Percentiles rank a stretch among this genome's conserved stretches.
phyloP scores from a whole-genome alignment of 2,113 vertebrate genomes.

The Stigmatopora nigra region DNA sequence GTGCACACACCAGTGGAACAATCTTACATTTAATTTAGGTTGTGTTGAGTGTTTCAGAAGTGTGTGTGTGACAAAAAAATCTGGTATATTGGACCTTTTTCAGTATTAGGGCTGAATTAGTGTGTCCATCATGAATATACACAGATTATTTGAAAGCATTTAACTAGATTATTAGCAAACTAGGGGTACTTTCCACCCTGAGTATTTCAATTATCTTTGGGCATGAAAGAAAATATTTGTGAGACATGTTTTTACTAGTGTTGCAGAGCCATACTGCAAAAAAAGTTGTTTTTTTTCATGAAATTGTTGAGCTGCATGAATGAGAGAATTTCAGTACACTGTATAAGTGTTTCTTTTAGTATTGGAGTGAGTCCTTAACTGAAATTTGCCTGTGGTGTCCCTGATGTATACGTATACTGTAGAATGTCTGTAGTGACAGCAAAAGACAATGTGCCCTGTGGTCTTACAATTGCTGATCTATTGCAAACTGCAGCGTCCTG shows the following conservation, averaged over 20 bases:
- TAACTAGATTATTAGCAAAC: neutral
- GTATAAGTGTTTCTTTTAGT: neutral
- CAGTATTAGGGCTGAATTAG: too few relatives aligned
- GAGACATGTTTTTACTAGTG: neutral
- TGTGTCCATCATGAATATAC: neutral
- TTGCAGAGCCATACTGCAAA: neutral
- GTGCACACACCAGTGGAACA: neutral
- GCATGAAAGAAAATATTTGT: too few relatives aligned
- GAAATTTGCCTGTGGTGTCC: neutral
- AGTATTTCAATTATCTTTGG: too few relatives aligned
- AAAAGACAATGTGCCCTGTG: constrained; percentile 38
- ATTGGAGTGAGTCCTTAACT: neutral
- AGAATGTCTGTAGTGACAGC: neutral
- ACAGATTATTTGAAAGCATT: neutral
- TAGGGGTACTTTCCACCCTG: too few relatives aligned
- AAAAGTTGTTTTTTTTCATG: neutral
- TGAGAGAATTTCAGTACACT: neutral
- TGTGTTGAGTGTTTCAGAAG: neutral
- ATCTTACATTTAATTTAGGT: neutral
- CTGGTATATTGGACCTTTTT: neutral
- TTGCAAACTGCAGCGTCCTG: neutral
- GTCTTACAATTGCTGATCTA: constrained; percentile 18
- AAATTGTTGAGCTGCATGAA: neutral
- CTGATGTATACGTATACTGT: neutral
- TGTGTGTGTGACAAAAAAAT: neutral